Conservation (phyloP, 2,113 vertebrate species). For the Serinus canaria region DNA sequence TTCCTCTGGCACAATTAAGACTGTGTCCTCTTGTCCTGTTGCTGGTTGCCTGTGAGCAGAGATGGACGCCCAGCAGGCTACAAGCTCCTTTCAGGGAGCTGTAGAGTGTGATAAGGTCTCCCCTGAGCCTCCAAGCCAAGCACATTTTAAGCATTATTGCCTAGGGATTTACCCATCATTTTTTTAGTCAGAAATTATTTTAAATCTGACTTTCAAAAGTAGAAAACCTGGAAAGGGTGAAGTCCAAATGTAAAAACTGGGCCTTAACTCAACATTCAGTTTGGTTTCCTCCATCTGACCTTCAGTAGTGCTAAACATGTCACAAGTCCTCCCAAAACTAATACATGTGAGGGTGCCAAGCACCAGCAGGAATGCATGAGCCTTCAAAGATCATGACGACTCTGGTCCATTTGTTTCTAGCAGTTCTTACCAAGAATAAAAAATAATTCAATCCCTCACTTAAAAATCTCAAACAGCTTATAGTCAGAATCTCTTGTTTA, state of each 20-base stretch:
- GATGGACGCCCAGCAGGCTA: neutral
- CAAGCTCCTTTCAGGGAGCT: neutral
- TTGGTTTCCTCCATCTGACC: neutral
- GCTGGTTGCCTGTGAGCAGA: neutral
- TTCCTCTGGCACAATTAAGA: neutral
- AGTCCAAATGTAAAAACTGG: neutral
- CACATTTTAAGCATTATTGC: neutral
- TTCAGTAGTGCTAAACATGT: neutral
- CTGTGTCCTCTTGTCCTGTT: no score
- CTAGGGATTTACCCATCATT: neutral
- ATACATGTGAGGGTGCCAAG: neutral
- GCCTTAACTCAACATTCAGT: neutral
- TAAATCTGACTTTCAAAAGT: neutral
- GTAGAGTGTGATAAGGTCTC: no score
- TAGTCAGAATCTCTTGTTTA: neutral
- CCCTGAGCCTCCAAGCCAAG: neutral
- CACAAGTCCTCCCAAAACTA: neutral
- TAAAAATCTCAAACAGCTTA: neutral
- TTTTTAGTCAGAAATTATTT: neutral
- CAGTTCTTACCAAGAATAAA: neutral
- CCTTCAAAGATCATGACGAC: neutral
- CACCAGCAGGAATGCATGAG: neutral
- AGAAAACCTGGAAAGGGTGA: neutral
- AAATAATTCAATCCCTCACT: neutral
- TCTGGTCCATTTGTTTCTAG: neutral